phyloP scores from a whole-genome alignment of 2,888 invertebrate species.

The Caenorhabditis virilis region DNA sequence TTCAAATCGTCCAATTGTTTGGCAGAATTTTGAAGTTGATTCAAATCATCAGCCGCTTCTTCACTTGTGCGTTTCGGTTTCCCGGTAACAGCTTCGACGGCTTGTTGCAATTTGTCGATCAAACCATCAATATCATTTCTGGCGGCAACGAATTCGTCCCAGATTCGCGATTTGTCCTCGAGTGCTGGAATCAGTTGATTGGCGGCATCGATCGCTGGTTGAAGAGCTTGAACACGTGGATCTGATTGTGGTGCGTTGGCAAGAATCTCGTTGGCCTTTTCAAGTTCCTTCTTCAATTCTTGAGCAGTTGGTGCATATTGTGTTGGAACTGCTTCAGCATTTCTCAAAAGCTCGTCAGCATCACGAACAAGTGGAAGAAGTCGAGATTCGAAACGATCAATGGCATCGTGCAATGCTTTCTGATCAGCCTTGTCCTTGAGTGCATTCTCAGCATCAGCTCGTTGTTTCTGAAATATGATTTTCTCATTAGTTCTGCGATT shows the following conservation, averaged over 20 bases:
- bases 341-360: slow-evolving; percentile 20
- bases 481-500: neutral
- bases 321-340: slow-evolving; percentile 37
- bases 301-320: slow-evolving; percentile 28
- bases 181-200: slow-evolving; percentile 25
- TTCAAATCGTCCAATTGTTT: slow-evolving; percentile 18
- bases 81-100: slow-evolving; percentile 17
- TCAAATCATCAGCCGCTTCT: neutral
- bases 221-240: slow-evolving; percentile 7
- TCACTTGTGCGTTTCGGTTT: slow-evolving; percentile 16
- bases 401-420: slow-evolving; percentile 21
- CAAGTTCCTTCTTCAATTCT: slow-evolving; percentile 19
- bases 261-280: slow-evolving; percentile 13
- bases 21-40: slow-evolving; percentile 2
- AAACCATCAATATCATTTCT: slow-evolving; percentile 37
- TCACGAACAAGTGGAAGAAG: slow-evolving; percentile 30
- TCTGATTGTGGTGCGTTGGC: slow-evolving; percentile 7
- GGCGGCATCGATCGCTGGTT: slow-evolving; percentile 15
- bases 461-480: slow-evolving; percentile 26
- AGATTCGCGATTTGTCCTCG: slow-evolving; percentile 24
- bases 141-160: slow-evolving; percentile 45
- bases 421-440: slow-evolving; percentile 16
- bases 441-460: slow-evolving; percentile 26
- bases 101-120: slow-evolving; percentile 31
- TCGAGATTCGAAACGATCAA: slow-evolving; percentile 16